Conservation (phyloP, 2,888 invertebrate genomes). For the Eudemis profundana region DNA sequence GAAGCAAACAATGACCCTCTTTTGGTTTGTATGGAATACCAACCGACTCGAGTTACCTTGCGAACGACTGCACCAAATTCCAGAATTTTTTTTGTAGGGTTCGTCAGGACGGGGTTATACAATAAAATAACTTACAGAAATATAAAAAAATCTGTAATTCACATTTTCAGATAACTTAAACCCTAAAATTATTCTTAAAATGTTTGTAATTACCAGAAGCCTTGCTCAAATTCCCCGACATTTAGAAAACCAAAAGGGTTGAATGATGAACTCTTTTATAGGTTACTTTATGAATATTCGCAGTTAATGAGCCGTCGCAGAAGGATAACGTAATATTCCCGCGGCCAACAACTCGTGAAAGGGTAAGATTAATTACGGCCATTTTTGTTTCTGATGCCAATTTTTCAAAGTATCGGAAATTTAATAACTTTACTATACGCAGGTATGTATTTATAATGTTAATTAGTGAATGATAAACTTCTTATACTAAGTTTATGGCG, state of each 20-base stretch:
- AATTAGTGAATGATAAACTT: too few species aligned
- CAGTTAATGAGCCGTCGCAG: constrained; percentile 69
- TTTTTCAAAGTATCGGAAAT: constrained; percentile 10
- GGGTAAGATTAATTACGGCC: constrained; percentile 81
- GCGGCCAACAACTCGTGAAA: constrained; percentile 80
- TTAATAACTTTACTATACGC: background rate
- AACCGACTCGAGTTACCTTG: too few species aligned
- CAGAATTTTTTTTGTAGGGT: too few species aligned
- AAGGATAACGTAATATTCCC: constrained; percentile 43
- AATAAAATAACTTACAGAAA: too few species aligned
- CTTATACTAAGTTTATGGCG: too few species aligned
- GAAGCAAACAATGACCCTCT: too few species aligned
- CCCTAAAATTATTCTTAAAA: background rate
- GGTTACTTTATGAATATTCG: constrained; percentile 60
- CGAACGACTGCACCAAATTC: too few species aligned
- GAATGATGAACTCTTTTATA: constrained; percentile 47
- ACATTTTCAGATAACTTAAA: too few species aligned
- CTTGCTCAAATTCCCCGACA: constrained; percentile 37
- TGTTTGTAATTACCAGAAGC: background rate
- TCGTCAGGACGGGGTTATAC: too few species aligned
- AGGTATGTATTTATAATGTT: too few species aligned
- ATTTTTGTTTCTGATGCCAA: constrained; percentile 63
- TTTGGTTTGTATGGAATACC: too few species aligned
- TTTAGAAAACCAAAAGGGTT: constrained; percentile 44
- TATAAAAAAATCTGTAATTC: too few species aligned